A percentile compares a stretch with the other conserved stretches of the same genome.
Evolutionary conservation across 2,888 invertebrate species (phyloP).

Genomic region (Rugalucina vietnamica): DNA sequence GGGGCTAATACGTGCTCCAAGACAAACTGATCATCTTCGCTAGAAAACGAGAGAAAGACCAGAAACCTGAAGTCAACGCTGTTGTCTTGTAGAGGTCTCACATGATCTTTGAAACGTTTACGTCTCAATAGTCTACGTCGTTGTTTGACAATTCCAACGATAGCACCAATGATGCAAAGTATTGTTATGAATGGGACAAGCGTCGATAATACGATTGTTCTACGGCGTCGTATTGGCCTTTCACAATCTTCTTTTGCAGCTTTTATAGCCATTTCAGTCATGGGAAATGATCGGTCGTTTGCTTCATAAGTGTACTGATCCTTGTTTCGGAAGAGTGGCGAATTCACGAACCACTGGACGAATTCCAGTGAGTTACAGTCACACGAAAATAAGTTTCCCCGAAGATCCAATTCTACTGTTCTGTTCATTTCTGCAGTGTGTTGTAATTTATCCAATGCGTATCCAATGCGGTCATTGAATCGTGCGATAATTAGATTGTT

Average conservation of each 20-base stretch:
- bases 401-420: not conserved
- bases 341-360: not conserved
- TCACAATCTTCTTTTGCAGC: not conserved
- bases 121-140: not conserved
- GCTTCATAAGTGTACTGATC: not conserved
- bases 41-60: not conserved
- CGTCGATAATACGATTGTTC: not conserved
- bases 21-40: not conserved
- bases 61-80: not conserved
- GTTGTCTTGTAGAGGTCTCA: not conserved
- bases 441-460: not conserved
- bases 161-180: not conserved
- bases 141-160: not conserved
- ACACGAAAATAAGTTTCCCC: not conserved
- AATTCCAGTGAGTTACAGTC: not conserved
- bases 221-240: not conserved
- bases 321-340: not conserved
- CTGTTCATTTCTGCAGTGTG: not conserved
- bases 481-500: not conserved
- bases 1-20: not conserved
- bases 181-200: not conserved
- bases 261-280: not conserved
- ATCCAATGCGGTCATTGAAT: not conserved
- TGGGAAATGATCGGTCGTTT: not conserved
- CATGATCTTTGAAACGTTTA: not conserved